Percentiles rank a stretch among this genome's conserved stretches.
These are phyloP conservation scores for Polymixis flavicincta DNA, from an alignment of 2,888 invertebrate genomes.

Conservation along the genomic window DNA sequence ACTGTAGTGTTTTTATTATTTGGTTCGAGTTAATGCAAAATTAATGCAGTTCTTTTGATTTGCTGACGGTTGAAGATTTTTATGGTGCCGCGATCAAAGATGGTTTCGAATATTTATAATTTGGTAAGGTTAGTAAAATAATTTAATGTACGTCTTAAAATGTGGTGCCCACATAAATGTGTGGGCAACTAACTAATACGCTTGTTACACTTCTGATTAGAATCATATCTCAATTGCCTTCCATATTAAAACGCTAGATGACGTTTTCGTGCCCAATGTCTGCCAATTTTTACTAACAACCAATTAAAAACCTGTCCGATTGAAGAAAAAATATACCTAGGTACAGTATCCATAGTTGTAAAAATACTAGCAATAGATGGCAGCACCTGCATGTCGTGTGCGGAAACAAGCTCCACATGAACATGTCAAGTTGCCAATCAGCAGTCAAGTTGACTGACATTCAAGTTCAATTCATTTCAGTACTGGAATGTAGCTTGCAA, in stretches of 20 bases:
- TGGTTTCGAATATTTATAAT: background rate
- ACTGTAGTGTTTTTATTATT: slow-evolving; percentile 47
- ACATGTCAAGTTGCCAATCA: slow-evolving; percentile 58
- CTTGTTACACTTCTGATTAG: background rate
- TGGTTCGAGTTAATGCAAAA: slow-evolving; percentile 9
- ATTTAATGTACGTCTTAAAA: background rate
- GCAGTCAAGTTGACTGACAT: slow-evolving; percentile 49
- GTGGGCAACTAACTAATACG: background rate
- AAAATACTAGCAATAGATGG: slow-evolving; percentile 18
- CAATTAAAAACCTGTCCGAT: slow-evolving; percentile 2
- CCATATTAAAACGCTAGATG: background rate
- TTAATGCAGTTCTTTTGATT: slow-evolving; percentile 5
- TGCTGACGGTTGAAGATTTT: background rate
- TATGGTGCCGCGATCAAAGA: background rate
- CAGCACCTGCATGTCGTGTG: slow-evolving; percentile 32
- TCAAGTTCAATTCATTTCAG: slow-evolving; percentile 40
- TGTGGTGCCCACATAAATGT: background rate
- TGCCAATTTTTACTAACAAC: background rate
- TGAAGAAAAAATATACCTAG: background rate
- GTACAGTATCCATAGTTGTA: background rate
- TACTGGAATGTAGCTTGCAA: slow-evolving; percentile 29
- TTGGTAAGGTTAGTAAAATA: background rate
- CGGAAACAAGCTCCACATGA: slow-evolving; percentile 30
- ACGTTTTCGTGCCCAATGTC: background rate
- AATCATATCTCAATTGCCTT: background rate